Base-by-base conservation (phyloP, 1,140 invertebrate genomes). In the Elymnias hypermnestra region DNA sequence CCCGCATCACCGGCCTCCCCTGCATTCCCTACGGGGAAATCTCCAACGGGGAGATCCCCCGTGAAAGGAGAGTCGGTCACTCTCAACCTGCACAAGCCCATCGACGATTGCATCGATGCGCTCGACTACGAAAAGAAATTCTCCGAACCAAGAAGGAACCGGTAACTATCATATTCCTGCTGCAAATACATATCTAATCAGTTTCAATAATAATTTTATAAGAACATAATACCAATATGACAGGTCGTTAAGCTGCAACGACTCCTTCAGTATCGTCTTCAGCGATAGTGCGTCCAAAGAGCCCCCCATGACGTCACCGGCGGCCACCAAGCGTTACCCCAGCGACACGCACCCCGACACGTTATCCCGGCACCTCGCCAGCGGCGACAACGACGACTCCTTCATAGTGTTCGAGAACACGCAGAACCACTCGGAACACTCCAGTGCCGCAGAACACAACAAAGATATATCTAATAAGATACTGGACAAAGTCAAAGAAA, bases 391-490 rank as follows among this genome's bases (percentile, higher is more conserved):
- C 18, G 50, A 89, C 7, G 88, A 90, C 57, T 90, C 89, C 1
- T 91, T 88, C 67, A 89, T 92, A 58, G 87, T 91, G 7, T 92
- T 91, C 72, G 86, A 86, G 55, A 64, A 81, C 47, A 19, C 33
- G 1, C 33, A 36, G 9, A 36, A 36, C 53, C 56, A 2, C 48
- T 19, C 43, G n/a, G 55, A 61, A 12, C 42, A 36, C 2, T 54
- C 56, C 10, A 48, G 50, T 10, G 19, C 44, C 18, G 62, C 63
- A 0, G 61, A 64, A 15, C 53, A 52, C 7, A 62, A 53, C 8
- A 53, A 37, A 5, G 55, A 63, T 1, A 13, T 66, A 1, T 60
- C 67, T 2, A 67, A 83, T 33, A 75, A 63, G 26, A 53, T 56
- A 26, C 29, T 81, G 39, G 66, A 74, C 12, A 67, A 66, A 29